Evolutionary conservation across 2,113 vertebrate species (phyloP).

Genomic region (Bujurquina vittata): DNA sequence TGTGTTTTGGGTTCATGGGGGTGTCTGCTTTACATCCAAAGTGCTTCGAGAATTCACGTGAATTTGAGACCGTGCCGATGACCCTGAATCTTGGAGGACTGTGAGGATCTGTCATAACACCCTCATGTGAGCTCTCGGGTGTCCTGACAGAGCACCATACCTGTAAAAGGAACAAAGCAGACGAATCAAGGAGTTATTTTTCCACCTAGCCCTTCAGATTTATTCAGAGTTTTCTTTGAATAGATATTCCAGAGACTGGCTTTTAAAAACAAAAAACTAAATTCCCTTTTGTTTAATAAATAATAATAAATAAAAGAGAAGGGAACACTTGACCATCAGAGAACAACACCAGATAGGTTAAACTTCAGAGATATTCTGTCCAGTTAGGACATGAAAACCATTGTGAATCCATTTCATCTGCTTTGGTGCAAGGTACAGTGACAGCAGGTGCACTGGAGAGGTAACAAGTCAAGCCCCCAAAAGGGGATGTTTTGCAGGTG

Average conservation of each 20-base stretch:
- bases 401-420: too few relatives aligned
- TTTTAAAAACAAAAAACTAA: too few relatives aligned
- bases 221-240: too few relatives aligned
- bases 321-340: too few relatives aligned
- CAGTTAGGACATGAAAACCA: too few relatives aligned
- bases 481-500: too few relatives aligned
- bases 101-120: slow-evolving; percentile 94
- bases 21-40: slow-evolving; percentile 86
- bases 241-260: too few relatives aligned
- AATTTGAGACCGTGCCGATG: slow-evolving; percentile 94
- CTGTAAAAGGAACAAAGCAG: slow-evolving; percentile 67
- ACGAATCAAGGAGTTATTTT: background rate
- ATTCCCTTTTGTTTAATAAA: too few relatives aligned
- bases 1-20: slow-evolving; percentile 92
- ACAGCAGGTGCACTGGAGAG: background rate
- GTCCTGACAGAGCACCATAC: slow-evolving; percentile 97
- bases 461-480: background rate
- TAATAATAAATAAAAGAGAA: too few relatives aligned
- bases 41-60: slow-evolving; percentile 89
- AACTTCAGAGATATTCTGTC: too few relatives aligned
- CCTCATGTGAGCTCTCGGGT: slow-evolving; percentile 93
- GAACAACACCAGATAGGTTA: too few relatives aligned
- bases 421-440: background rate
- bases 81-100: slow-evolving; percentile 94
- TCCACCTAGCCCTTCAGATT: background rate